phyloP scores from a whole-genome alignment of 2,888 invertebrate species.

The Coenonympha arcania region DNA sequence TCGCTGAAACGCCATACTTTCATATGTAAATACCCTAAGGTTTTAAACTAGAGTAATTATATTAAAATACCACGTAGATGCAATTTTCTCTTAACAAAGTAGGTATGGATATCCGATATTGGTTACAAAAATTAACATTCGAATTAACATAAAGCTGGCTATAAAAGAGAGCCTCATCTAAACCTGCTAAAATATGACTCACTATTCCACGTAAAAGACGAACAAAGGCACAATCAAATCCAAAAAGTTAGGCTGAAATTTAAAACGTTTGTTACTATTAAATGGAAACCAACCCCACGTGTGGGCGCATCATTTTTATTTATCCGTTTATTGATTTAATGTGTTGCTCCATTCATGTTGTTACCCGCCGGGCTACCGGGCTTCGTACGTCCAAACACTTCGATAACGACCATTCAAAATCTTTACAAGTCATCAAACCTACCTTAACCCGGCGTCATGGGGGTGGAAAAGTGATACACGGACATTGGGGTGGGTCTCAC shows the following conservation, averaged over 20 bases:
- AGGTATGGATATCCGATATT: no score
- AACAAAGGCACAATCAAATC: not conserved
- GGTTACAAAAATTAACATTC: no score
- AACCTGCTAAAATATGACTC: not conserved
- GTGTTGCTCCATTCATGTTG: slow-evolving; percentile 55
- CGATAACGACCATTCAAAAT: slow-evolving; percentile 42
- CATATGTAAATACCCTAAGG: no score
- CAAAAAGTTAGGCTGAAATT: no score
- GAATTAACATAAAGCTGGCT: no score
- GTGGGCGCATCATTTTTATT: slow-evolving; percentile 58
- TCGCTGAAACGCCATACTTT: no score
- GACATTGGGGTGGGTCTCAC: no score
- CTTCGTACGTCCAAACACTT: slow-evolving; percentile 42
- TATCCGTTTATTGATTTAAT: slow-evolving; percentile 55
- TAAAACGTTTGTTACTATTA: not conserved
- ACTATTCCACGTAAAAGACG: not conserved
- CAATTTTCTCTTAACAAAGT: no score
- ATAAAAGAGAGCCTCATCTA: not conserved
- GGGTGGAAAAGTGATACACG: no score
- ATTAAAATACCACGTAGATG: no score
- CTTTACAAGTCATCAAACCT: slow-evolving; percentile 44
- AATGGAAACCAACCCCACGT: slow-evolving; percentile 40
- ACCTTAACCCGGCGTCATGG: no score
- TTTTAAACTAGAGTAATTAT: no score
- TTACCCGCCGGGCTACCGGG: slow-evolving; percentile 57